Conservation (phyloP, 2,888 invertebrate species). For the Melanchra persicariae region DNA sequence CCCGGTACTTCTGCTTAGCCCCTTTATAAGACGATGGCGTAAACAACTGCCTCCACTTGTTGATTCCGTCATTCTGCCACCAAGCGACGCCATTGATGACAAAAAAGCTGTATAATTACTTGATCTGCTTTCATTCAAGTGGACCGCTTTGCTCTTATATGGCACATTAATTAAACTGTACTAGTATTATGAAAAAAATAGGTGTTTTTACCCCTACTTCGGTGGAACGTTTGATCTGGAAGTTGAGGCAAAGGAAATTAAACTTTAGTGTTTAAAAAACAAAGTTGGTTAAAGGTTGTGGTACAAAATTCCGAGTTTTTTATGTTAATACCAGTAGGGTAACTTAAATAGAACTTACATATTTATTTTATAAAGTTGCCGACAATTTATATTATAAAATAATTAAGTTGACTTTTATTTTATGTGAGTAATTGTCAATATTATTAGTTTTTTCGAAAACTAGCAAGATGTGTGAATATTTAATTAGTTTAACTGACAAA, state of each 20-base stretch:
- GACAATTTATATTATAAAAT: constrained; percentile 37
- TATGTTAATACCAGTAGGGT: constrained; percentile 47
- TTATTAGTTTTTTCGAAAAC: not conserved
- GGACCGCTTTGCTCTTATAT: constrained; percentile 68
- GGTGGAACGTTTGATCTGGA: constrained; percentile 62
- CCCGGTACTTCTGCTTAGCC: constrained; percentile 24
- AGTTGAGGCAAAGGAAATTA: constrained; percentile 17
- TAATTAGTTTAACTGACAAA: constrained; percentile 23
- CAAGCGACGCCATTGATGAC: constrained; percentile 41
- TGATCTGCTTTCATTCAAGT: constrained; percentile 67
- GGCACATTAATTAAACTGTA: constrained; percentile 71
- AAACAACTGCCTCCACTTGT: constrained; percentile 52
- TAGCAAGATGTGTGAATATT: constrained; percentile 5
- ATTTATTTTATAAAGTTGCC: constrained; percentile 50
- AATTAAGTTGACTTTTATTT: constrained; percentile 50
- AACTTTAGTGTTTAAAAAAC: not conserved
- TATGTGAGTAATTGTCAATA: constrained; percentile 20
- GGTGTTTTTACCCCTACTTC: constrained; percentile 47
- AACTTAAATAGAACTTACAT: constrained; percentile 52
- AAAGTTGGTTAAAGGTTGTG: not conserved
- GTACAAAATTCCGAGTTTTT: constrained; percentile 30
- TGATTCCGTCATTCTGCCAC: constrained; percentile 47
- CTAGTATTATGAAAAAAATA: constrained; percentile 58
- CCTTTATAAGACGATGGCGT: constrained; percentile 38
- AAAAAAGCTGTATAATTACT: constrained; percentile 70